These are phyloP conservation scores for Cyanoderma ruficeps DNA, from an alignment of 2,113 vertebrate genomes.

Conservation along the genomic window DNA sequence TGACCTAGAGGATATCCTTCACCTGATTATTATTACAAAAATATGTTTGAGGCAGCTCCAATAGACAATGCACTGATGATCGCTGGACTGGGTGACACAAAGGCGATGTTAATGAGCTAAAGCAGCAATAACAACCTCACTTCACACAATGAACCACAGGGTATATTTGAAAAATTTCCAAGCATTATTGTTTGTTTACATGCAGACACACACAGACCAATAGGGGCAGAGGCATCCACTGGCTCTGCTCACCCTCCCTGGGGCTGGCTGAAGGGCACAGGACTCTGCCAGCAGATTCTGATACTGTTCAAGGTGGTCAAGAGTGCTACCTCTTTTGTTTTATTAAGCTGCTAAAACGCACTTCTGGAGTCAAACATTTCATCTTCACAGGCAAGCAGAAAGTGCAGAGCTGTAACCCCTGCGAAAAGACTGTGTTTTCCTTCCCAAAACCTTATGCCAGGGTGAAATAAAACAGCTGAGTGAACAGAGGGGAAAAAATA, in stretches of 20 bases:
- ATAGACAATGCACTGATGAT: background rate
- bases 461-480: background rate
- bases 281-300: background rate
- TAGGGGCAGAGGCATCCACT: background rate
- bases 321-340: background rate
- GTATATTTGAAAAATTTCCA: background rate
- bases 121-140: background rate
- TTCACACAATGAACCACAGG: background rate
- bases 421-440: background rate
- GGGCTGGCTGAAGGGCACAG: background rate
- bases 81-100: background rate
- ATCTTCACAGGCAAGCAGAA: background rate
- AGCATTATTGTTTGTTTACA: fast-evolving
- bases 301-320: background rate
- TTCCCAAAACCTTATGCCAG: background rate
- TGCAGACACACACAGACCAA: background rate
- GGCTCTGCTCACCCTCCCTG: background rate
- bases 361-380: background rate
- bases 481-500: background rate
- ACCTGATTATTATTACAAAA: background rate
- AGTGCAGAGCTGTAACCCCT: background rate
- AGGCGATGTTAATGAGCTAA: background rate
- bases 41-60: background rate
- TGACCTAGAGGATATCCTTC: background rate
- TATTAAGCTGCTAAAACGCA: background rate